A percentile compares a stretch with the other conserved stretches of the same genome.
phyloP scores from a whole-genome alignment of 2,113 vertebrate genomes.

The Octodon degus region DNA sequence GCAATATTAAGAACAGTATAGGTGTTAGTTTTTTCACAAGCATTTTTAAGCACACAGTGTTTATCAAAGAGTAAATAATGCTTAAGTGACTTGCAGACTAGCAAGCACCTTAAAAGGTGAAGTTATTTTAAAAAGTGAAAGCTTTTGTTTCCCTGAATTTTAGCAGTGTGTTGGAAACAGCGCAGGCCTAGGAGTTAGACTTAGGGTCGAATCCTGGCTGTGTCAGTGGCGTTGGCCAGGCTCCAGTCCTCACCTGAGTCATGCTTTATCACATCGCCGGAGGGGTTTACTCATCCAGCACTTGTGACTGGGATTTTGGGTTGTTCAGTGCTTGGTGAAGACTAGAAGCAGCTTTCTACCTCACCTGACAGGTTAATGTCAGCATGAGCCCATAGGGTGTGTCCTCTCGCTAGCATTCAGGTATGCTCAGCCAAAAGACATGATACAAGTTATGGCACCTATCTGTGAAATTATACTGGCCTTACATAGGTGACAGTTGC shows the following conservation, averaged over 20 bases:
- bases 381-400: neutral
- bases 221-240: neutral
- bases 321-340: neutral
- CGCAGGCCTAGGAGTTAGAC: neutral
- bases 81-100: neutral
- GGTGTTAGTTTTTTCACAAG: neutral
- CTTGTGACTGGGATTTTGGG: neutral
- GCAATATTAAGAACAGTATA: neutral
- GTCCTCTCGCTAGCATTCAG: slow-evolving; percentile 58
- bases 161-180: neutral
- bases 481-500: neutral
- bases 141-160: slow-evolving; percentile 46
- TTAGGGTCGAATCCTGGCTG: neutral
- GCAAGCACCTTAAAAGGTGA: slow-evolving; percentile 43
- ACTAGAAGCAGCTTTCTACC: neutral
- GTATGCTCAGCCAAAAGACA: slow-evolving; percentile 34
- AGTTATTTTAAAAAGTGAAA: neutral
- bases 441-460: neutral
- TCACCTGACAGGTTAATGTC: neutral
- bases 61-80: neutral
- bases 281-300: neutral
- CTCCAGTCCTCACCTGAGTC: neutral
- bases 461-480: neutral
- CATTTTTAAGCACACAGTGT: neutral
- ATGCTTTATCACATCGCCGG: neutral